These are phyloP conservation scores for Drosophila tripunctata DNA, from an alignment of 2,888 invertebrate genomes.

Conservation along the genomic window DNA sequence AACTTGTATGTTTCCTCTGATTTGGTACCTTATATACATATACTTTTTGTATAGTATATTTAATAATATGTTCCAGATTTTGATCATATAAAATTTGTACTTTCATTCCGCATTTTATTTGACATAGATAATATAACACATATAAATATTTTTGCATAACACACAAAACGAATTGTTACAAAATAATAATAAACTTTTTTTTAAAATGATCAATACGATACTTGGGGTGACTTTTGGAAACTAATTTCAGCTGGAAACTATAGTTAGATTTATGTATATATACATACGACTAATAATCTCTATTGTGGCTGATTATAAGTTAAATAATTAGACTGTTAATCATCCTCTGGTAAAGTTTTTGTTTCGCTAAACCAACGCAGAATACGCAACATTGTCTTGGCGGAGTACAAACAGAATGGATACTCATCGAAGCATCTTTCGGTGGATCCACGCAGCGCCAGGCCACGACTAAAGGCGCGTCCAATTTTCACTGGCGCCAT, in stretches of 20 bases:
- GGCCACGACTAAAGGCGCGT: slow-evolving; percentile 81
- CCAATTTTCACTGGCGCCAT: slow-evolving; percentile 80
- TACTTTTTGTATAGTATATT: background rate
- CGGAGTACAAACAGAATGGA: slow-evolving; percentile 83
- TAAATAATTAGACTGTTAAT: background rate
- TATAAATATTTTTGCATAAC: slow-evolving; percentile 68
- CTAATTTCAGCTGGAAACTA: background rate
- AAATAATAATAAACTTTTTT: slow-evolving; percentile 49
- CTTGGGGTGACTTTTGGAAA: too few relatives aligned
- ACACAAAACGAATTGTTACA: slow-evolving; percentile 52
- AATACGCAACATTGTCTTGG: slow-evolving; percentile 82
- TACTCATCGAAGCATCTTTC: slow-evolving; percentile 82
- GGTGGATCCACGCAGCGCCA: slow-evolving; percentile 68
- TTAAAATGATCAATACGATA: slow-evolving; percentile 29
- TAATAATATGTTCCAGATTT: background rate
- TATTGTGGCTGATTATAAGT: background rate
- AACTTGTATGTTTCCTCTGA: slow-evolving; percentile 46
- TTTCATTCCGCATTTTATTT: slow-evolving; percentile 39
- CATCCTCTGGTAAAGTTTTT: slow-evolving; percentile 33
- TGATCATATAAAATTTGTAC: slow-evolving; percentile 13
- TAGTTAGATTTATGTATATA: background rate
- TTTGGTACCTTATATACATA: slow-evolving; percentile 44
- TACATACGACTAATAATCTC: slow-evolving; percentile 15
- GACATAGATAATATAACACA: slow-evolving; percentile 8
- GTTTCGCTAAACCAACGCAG: slow-evolving; percentile 81